Evolutionary conservation across 2,113 vertebrate genomes (phyloP), one percentile per base, ranked within the genome.

Genomic region (Lagopus muta): DNA sequence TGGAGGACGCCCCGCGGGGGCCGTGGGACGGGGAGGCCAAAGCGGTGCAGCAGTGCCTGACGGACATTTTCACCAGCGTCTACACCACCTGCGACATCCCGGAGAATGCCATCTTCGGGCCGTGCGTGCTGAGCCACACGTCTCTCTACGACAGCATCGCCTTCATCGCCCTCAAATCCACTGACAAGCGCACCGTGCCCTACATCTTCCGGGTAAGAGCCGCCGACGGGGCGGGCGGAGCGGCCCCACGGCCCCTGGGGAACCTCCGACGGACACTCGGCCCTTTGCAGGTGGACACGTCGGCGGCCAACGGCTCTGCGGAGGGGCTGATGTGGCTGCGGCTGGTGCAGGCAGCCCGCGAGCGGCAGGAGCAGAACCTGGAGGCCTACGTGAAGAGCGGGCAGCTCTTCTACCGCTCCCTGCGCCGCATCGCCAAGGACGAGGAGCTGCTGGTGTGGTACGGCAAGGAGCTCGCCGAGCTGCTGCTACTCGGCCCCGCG

Each of bases 361-460:
- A 99, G 96, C 98, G 98, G 69, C 99, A 99, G 75, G 99, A 99
- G 81, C 99, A 99, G 97, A 99, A 99, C 96, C 98, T 99, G 58
- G 99, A 99, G 97, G 99, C 99, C 93, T 99, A 99, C 85, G 98
- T 99, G 81, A 99, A 99, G 97, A 99, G 98, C 77, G 99, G 99
- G 24, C 99, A 99, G 97, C 98, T 99, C 81, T 99, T 99, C 88
- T 99, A 99, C 94, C 98, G 99, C 89, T 99, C 99, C 18, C 98
- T 99, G 28, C 98, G 99, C 74, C 98, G 99, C 91, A 99, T 99
- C 67, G 98, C 99, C 97, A 99, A 99, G 97, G 99, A 99, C 67
- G 99, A 99, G 95, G 99, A 99, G 97, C 92, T 99, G 73, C 97
- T 99, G 90, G 99, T 99, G 64, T 99, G 99, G 99, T 99, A 99